A percentile compares a stretch with the other conserved stretches of the same genome.
Conservation (phyloP, 2,113 vertebrate genomes). For the Camelus dromedarius region DNA sequence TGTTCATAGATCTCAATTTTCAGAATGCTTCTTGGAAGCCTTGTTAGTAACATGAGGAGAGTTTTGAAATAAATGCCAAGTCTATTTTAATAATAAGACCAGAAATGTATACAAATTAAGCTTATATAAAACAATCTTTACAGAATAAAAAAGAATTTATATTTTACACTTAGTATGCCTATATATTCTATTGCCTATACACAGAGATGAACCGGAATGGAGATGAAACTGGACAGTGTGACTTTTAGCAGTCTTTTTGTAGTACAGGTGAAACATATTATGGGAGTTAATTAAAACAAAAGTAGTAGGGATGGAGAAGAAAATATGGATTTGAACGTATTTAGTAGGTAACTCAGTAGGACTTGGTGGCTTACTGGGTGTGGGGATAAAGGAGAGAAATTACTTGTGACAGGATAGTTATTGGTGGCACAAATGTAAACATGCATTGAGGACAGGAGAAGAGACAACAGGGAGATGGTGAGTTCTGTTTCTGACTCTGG, state of each 20-base stretch:
- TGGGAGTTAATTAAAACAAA: not conserved
- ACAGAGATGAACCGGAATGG: not conserved
- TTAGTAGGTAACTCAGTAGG: not conserved
- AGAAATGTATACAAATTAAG: constrained; percentile 1
- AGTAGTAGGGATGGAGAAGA: not conserved
- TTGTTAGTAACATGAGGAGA: not conserved
- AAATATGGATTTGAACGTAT: not conserved
- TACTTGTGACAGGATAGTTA: not conserved
- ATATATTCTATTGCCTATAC: not conserved
- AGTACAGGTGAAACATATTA: not conserved
- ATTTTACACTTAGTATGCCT: not conserved
- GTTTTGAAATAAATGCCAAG: not conserved
- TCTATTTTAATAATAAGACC: not conserved
- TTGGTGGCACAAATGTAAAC: not conserved
- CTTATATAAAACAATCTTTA: not conserved
- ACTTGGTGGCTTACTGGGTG: not conserved
- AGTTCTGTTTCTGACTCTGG: not conserved
- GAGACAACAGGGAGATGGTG: not conserved
- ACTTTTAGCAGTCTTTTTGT: not conserved
- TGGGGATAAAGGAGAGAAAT: not conserved
- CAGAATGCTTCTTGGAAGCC: not conserved
- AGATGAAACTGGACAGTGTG: not conserved
- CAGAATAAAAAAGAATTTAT: not conserved
- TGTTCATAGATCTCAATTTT: constrained; percentile 13
- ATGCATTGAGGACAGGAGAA: not conserved